phyloP scores from a whole-genome alignment of 2,797 vertebrate species.

The Netta rufina region DNA sequence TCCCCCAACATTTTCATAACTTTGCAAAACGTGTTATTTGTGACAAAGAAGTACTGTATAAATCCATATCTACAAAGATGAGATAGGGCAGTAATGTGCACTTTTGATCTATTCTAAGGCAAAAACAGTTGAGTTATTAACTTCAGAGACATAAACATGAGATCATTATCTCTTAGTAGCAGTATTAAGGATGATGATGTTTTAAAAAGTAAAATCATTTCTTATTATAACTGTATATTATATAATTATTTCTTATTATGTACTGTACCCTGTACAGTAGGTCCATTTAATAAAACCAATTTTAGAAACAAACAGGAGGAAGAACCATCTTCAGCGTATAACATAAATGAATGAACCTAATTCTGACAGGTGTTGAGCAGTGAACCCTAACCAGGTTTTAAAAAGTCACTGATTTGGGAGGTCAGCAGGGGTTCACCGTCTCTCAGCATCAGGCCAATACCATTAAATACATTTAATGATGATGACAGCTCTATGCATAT shows the following conservation, averaged over 20 bases:
- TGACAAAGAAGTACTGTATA: neutral
- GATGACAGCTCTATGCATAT: neutral
- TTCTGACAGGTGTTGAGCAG: conserved; percentile 26
- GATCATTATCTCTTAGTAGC: neutral
- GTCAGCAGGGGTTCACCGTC: neutral
- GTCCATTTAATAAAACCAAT: neutral
- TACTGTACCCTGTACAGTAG: neutral
- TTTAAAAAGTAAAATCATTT: neutral
- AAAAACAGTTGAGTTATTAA: neutral
- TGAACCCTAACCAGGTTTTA: neutral
- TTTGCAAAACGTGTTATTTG: neutral
- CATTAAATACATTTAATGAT: neutral
- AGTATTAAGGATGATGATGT: neutral
- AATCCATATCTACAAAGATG: neutral
- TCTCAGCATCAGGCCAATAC: neutral
- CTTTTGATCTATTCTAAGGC: neutral
- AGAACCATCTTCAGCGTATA: neutral
- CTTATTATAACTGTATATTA: neutral
- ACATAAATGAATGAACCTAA: neutral
- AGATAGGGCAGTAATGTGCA: neutral
- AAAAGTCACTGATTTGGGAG: neutral
- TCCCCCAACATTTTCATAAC: neutral
- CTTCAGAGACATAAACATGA: neutral
- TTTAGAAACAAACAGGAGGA: neutral
- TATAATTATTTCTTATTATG: too few species aligned